These are phyloP conservation scores for Trichogramma dendrolimi DNA, from an alignment of 2,888 invertebrate genomes.

Conservation along the genomic window DNA sequence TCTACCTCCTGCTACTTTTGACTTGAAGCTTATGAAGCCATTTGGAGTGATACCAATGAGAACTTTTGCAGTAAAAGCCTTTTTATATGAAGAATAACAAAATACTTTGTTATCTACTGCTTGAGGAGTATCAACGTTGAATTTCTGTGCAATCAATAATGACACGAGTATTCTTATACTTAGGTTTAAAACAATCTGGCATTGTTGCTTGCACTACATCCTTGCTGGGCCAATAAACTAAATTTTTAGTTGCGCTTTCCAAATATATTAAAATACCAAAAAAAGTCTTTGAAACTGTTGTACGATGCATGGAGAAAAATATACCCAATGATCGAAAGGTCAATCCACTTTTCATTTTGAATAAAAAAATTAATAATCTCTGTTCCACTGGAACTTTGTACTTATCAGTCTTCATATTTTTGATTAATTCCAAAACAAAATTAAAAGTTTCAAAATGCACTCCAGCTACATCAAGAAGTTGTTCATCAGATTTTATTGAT, in stretches of 20 bases:
- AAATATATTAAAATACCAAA: constrained; percentile 12
- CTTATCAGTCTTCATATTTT: constrained; percentile 15
- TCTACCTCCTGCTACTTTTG: constrained; percentile 28
- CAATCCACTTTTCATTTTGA: constrained; percentile 33
- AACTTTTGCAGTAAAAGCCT: constrained; percentile 28
- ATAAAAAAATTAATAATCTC: constrained; percentile 30
- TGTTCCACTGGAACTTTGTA: constrained; percentile 25
- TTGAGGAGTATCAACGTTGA: constrained; percentile 18
- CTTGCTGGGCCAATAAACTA: constrained; percentile 20
- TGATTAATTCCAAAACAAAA: constrained; percentile 21
- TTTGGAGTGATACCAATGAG: constrained; percentile 30
- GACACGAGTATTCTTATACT: constrained; percentile 22
- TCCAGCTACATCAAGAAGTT: constrained; percentile 25
- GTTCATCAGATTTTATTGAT: constrained; percentile 27
- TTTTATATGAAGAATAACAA: constrained; percentile 25
- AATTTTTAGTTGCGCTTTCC: constrained; percentile 9
- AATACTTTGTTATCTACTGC: constrained; percentile 14
- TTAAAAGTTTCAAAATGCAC: constrained; percentile 22
- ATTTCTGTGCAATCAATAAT: constrained; percentile 28
- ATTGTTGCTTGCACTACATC: constrained; percentile 12
- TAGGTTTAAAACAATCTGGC: constrained; percentile 13
- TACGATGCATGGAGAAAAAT: constrained; percentile 28
- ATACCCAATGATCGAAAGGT: constrained; percentile 31
- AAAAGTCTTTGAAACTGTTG: constrained; percentile 30
- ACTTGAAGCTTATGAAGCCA: constrained; percentile 25